Evolutionary conservation across 2,797 vertebrate genomes (phyloP).

Genomic region (Chromobotia macracanthus): DNA sequence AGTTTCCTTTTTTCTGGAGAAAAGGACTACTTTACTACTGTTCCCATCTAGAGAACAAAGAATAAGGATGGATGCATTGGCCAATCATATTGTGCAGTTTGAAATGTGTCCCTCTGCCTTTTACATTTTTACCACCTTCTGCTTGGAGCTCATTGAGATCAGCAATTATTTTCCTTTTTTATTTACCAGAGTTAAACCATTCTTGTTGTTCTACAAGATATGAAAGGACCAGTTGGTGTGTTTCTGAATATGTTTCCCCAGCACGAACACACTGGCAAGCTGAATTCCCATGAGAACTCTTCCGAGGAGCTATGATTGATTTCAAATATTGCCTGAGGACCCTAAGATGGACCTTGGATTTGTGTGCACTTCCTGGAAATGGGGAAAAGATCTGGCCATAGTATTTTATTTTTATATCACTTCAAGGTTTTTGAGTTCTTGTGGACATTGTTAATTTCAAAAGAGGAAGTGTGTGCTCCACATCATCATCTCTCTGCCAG

Average conservation of each 20-base stretch:
- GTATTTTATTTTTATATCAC: conserved; percentile 73
- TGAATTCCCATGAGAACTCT: conserved; percentile 60
- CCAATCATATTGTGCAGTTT: conserved; percentile 74
- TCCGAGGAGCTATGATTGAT: conserved; percentile 54
- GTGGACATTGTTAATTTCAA: conserved; percentile 57
- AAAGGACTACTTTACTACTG: conserved; percentile 62
- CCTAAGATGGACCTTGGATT: conserved; percentile 64
- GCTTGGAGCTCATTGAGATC: conserved; percentile 62
- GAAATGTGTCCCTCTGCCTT: conserved; percentile 71
- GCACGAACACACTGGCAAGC: conserved; percentile 59
- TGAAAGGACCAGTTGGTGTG: conserved; percentile 53
- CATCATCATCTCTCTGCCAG: conserved; percentile 62
- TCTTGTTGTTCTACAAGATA: conserved; percentile 52
- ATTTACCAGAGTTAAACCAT: conserved; percentile 57
- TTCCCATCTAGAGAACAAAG: conserved; percentile 72
- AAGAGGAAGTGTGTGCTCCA: conserved; percentile 49
- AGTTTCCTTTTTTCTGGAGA: conserved; percentile 63
- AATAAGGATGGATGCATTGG: conserved; percentile 66
- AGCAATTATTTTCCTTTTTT: conserved; percentile 52
- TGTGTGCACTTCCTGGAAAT: conserved; percentile 60
- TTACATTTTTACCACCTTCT: conserved; percentile 61
- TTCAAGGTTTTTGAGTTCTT: conserved; percentile 49
- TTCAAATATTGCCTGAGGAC: conserved; percentile 47
- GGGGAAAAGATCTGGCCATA: conserved; percentile 63
- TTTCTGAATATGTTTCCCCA: conserved; percentile 43